Conservation (phyloP, 2,797 vertebrate genomes). For the Cygnus olor region DNA sequence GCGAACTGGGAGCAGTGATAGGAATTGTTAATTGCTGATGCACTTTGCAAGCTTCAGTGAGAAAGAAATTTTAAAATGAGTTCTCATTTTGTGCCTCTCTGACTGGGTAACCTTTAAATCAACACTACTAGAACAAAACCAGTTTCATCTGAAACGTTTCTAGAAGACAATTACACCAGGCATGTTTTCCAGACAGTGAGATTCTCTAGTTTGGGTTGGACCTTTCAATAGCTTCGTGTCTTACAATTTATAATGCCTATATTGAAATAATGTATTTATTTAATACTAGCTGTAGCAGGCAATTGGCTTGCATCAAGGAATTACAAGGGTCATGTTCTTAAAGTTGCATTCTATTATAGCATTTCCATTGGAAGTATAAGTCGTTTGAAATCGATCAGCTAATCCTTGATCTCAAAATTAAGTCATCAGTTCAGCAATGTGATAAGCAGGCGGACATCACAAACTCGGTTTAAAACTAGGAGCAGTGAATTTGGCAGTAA, state of each 20-base stretch:
- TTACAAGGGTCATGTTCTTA: background rate
- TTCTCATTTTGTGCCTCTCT: slow-evolving; percentile 63
- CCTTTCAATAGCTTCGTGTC: background rate
- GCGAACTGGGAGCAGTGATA: slow-evolving; percentile 75
- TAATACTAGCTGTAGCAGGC: background rate
- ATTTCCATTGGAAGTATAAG: background rate
- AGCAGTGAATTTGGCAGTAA: background rate
- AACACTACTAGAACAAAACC: slow-evolving; percentile 44
- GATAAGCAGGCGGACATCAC: background rate
- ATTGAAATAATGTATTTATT: slow-evolving; percentile 40
- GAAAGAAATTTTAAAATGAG: slow-evolving; percentile 67
- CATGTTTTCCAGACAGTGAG: background rate
- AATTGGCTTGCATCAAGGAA: background rate
- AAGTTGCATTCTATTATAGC: background rate
- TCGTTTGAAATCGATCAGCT: background rate
- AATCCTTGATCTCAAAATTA: background rate
- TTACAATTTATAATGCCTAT: background rate
- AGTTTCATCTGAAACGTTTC: slow-evolving; percentile 46
- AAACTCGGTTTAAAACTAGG: background rate
- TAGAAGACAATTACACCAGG: slow-evolving; percentile 38
- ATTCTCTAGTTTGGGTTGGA: background rate
- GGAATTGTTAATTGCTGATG: slow-evolving; percentile 82
- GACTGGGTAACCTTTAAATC: slow-evolving; percentile 76
- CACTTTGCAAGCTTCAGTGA: slow-evolving; percentile 55
- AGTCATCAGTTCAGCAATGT: background rate